Evolutionary conservation across 64 coral and sea anemone genomes (phyloP).

Genomic region (Dendronephthya gigantea): DNA sequence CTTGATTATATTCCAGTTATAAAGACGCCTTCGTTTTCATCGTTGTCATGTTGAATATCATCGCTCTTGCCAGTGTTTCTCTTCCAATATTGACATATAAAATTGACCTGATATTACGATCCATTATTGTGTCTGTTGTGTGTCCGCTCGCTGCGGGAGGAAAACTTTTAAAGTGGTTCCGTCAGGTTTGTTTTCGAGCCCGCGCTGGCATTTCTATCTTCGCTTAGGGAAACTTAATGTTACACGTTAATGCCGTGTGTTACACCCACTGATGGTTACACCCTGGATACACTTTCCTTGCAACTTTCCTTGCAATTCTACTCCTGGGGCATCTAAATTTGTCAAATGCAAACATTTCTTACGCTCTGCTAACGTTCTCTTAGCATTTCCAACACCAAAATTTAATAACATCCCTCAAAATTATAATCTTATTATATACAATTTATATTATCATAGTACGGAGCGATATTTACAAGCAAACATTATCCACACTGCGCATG

Average conservation of each 20-base stretch:
- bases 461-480: conserved; percentile 92
- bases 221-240: not conserved
- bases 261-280: not conserved
- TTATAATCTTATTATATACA: not conserved
- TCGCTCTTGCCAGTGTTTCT: not conserved
- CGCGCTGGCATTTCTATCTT: not conserved
- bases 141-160: not conserved
- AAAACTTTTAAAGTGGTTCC: not conserved
- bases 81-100: conserved; percentile 12
- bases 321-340: too few relatives aligned
- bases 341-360: too few relatives aligned
- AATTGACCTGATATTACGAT: not conserved
- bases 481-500: conserved; percentile 99
- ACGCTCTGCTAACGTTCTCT: too few relatives aligned
- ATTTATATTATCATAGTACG: conserved; percentile 37
- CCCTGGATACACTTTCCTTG: too few relatives aligned
- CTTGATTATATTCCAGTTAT: not conserved
- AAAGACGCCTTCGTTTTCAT: not conserved
- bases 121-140: too few relatives aligned
- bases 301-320: too few relatives aligned
- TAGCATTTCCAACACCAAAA: too few relatives aligned
- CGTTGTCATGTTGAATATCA: not conserved
- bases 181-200: not conserved
- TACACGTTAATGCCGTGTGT: too few relatives aligned
- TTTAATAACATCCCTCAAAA: not conserved